phyloP scores from a whole-genome alignment of 1,140 invertebrate species.

The Acromyrmex echinatior region DNA sequence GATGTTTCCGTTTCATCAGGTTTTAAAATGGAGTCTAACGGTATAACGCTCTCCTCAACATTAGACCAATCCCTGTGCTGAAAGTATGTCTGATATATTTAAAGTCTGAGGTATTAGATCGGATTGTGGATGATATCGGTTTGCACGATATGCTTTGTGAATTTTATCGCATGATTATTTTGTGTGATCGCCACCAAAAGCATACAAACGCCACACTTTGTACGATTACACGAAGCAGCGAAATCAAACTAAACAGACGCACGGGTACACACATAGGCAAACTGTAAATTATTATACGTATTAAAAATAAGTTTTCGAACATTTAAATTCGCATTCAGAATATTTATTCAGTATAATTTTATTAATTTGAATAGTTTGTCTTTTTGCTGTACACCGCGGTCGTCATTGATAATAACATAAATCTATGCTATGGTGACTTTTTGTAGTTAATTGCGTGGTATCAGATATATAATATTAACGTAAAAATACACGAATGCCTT shows the following conservation, averaged over 20 bases:
- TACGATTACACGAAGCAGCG: conserved; percentile 55
- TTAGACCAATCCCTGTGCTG: conserved; percentile 83
- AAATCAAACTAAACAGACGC: conserved; percentile 42
- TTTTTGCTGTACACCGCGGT: conserved; percentile 11
- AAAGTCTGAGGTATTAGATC: neutral
- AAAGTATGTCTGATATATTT: conserved; percentile 74
- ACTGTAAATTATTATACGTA: conserved; percentile 2
- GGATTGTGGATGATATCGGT: conserved; percentile 36
- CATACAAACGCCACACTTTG: conserved; percentile 52
- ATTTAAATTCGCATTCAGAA: neutral
- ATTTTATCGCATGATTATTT: conserved; percentile 46
- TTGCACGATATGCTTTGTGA: conserved; percentile 51
- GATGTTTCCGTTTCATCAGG: conserved; percentile 78
- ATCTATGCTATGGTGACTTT: conserved; percentile 37
- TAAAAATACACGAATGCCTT: neutral
- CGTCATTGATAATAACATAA: conserved; percentile 30
- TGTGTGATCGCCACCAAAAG: conserved; percentile 65
- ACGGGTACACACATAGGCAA: conserved; percentile 26
- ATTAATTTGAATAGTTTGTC: conserved; percentile 6
- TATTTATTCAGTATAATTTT: conserved; percentile 8
- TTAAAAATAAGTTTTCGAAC: conserved; percentile 17
- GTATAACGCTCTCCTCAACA: conserved; percentile 82
- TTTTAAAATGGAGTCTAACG: conserved; percentile 81
- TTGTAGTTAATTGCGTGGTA: conserved; percentile 1
- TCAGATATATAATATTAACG: neutral